phyloP scores from a whole-genome alignment of 2,113 vertebrate genomes.

The Fukomys damarensis region DNA sequence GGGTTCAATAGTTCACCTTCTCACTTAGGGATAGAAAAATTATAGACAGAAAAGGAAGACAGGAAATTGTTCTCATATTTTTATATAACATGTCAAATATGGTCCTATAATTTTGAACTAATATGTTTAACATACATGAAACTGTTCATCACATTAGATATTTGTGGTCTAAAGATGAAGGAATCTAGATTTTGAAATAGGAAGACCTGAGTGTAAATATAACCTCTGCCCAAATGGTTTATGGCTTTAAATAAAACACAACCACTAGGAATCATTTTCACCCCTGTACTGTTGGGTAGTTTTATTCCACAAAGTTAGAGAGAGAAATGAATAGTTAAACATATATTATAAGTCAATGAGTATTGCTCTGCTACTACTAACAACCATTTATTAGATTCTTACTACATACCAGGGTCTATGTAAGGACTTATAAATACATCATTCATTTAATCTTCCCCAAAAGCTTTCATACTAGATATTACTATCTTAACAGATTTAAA shows the following conservation, averaged over 20 bases:
- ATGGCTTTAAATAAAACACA: background rate
- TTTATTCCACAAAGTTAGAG: background rate
- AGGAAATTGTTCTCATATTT: background rate
- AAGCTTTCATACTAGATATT: background rate
- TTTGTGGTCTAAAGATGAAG: background rate
- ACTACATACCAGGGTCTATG: background rate
- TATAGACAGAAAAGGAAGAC: background rate
- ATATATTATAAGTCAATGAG: background rate
- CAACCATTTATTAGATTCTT: background rate
- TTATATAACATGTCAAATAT: background rate
- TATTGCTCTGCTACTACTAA: background rate
- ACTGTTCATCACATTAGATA: background rate
- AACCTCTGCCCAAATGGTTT: background rate
- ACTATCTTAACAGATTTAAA: background rate
- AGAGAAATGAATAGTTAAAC: background rate
- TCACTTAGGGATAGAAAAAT: constrained; percentile 24
- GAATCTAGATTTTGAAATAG: background rate
- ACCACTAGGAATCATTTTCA: background rate
- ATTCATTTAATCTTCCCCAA: background rate
- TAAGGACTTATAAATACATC: background rate
- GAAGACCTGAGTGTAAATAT: background rate
- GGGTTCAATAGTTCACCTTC: background rate
- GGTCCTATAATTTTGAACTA: constrained; percentile 26
- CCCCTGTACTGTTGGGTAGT: background rate
- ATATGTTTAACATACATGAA: background rate